These are phyloP conservation scores for Mallotus villosus DNA, from an alignment of 2,797 vertebrate genomes.

Conservation along the genomic window DNA sequence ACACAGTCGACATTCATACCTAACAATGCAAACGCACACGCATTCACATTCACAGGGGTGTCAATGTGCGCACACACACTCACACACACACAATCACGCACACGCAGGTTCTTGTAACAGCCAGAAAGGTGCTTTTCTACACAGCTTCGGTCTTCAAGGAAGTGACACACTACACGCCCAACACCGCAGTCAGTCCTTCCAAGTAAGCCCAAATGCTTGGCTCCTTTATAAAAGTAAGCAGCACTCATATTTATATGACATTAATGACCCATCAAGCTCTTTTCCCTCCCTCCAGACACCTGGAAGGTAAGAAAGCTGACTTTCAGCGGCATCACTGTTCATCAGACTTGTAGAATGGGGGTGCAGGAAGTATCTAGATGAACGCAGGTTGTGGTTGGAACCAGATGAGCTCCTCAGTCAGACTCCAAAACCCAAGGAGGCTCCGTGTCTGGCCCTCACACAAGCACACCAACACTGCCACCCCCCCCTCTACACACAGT, in stretches of 20 bases:
- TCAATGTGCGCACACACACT: conserved; percentile 13
- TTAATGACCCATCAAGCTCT: too few species aligned
- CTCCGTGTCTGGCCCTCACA: background rate
- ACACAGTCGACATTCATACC: conserved; percentile 51
- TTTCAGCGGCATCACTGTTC: background rate
- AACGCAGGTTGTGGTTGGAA: background rate
- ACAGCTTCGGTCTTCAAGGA: background rate
- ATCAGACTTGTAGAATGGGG: background rate
- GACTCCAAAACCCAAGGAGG: background rate
- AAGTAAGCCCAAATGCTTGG: conserved; percentile 3
- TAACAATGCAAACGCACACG: conserved; percentile 4
- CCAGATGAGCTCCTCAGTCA: background rate
- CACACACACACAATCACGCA: conserved; percentile 23
- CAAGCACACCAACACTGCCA: background rate
- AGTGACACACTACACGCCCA: conserved; percentile 3
- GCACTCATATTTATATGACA: conserved; percentile 16
- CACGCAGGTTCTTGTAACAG: conserved; percentile 38
- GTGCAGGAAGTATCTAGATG: background rate
- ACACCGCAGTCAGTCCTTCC: background rate
- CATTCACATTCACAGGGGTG: conserved; percentile 19
- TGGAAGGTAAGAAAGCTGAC: background rate
- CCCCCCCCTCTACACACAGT: conserved; percentile 1
- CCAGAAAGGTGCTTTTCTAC: conserved; percentile 18
- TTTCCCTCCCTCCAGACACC: background rate
- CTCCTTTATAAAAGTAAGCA: conserved; percentile 23